phyloP scores from a whole-genome alignment of 2,888 invertebrate species.

The Phengaris arion region DNA sequence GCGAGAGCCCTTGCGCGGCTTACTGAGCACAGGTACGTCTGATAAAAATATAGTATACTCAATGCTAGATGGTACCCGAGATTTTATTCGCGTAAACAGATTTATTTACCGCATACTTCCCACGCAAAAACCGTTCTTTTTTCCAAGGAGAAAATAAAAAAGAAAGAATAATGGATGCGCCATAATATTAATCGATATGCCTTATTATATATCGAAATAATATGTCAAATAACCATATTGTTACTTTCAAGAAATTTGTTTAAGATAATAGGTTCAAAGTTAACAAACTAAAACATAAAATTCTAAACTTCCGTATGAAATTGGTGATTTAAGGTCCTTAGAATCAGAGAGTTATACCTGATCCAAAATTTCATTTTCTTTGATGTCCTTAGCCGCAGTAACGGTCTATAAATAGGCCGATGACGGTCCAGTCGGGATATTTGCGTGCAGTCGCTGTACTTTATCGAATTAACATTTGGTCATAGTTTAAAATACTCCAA shows the following conservation, averaged over 20 bases:
- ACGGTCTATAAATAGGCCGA: constrained; percentile 22
- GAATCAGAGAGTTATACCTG: background rate
- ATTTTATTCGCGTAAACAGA: too few relatives aligned
- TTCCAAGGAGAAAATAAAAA: too few relatives aligned
- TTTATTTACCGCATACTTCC: too few relatives aligned
- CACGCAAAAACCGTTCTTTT: too few relatives aligned
- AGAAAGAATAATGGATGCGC: too few relatives aligned
- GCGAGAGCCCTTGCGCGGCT: constrained; percentile 92
- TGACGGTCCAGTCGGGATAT: constrained; percentile 30
- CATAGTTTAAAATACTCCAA: constrained; percentile 11
- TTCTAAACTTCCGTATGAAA: background rate
- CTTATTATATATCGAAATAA: too few relatives aligned
- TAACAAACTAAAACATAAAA: background rate
- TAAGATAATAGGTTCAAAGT: background rate
- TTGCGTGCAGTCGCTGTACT: constrained; percentile 24
- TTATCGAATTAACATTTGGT: constrained; percentile 22
- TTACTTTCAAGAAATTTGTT: background rate
- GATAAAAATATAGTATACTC: background rate
- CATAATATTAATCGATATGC: too few relatives aligned
- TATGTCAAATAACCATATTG: too few relatives aligned
- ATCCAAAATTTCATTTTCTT: background rate
- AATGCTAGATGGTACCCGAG: too few relatives aligned
- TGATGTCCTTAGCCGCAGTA: constrained; percentile 27
- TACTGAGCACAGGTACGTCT: constrained; percentile 82
- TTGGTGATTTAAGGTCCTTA: background rate